Evolutionary conservation across 2,113 vertebrate species (phyloP), one percentile per base, ranked within the genome.

Genomic region (Pseudorectes ferrugineus): DNA sequence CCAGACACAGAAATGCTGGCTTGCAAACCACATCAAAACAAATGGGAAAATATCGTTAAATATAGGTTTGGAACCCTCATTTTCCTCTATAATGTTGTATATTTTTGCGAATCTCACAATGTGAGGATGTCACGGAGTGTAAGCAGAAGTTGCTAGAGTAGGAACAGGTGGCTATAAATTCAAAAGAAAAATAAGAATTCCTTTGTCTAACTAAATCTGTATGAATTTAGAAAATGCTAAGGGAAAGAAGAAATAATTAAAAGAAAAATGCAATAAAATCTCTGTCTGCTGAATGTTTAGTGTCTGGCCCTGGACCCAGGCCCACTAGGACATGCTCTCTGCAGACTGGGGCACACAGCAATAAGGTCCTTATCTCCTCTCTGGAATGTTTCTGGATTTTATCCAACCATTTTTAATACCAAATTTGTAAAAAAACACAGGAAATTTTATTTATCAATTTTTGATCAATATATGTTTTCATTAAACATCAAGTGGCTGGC

Each of bases 351-450:
- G n/a, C 66, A 72, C 22, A 55, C 61, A 72, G 22, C 57, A 78
- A 11, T 91, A 40, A 63, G 13, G 46, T 49, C 38, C 11, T 85
- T 96, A 78, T 93, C 87, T 95, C 24, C 10, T 81, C 22, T 54
- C 31, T 66, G 68, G 38, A 96, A 96, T 91, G 77, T 78, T 89
- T 95, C 51, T 76, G 86, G 45, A 35, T 80, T 88, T 85, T 82
- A 68, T 85, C 52, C 28, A 82, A 48, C 11, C 17, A 25, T 35
- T 75, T 92, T 89, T 85, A 82, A 89, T 75, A 81, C 11, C 2
- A 63, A 73, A 61, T 80, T 77, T 83, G 8, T 63, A 75, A 91
- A 91, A 91, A 78, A 67, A 11, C 9, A 11, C 31, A 57, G n/a
- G 14, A 87, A 91, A 72, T n/a, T 38, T 89, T 78, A 62, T 6